Evolutionary conservation across 1,140 invertebrate species (phyloP).

Genomic region (Ceratina calcarata): DNA sequence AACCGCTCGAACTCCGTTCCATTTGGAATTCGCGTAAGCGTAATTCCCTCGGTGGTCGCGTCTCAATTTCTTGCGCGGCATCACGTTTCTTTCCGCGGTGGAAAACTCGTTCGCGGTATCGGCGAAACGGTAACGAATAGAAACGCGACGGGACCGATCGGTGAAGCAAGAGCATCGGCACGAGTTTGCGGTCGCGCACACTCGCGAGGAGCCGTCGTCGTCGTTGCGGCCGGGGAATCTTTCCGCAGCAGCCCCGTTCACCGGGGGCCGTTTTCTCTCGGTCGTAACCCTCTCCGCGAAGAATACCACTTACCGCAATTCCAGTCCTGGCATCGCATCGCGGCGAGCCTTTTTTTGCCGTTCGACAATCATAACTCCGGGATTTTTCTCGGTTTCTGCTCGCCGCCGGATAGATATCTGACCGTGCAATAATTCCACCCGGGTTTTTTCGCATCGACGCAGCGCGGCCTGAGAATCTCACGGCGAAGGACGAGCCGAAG

Average conservation of each 20-base stretch:
- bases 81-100: too few relatives aligned
- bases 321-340: slow-evolving; percentile 30
- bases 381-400: slow-evolving; percentile 49
- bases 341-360: slow-evolving; percentile 32
- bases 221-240: slow-evolving; percentile 40
- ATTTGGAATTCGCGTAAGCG: too few relatives aligned
- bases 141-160: slow-evolving; percentile 1
- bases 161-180: slow-evolving; percentile 22
- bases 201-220: slow-evolving; percentile 22
- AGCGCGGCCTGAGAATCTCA: too few relatives aligned
- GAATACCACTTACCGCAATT: slow-evolving; percentile 47
- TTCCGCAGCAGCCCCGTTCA: slow-evolving; percentile 6
- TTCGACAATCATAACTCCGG: slow-evolving; percentile 44
- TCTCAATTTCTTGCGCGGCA: too few relatives aligned
- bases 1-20: too few relatives aligned
- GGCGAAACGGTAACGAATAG: slow-evolving; percentile 9
- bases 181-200: slow-evolving; percentile 48
- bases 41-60: too few relatives aligned
- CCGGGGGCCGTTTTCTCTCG: slow-evolving; percentile 4
- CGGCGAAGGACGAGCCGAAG: too few relatives aligned
- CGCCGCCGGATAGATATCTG: slow-evolving; percentile 31
- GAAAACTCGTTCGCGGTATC: not conserved
- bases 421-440: slow-evolving; percentile 23
- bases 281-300: not conserved
- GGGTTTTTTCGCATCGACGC: too few relatives aligned